phyloP scores from a whole-genome alignment of 2,797 vertebrate genomes.

The Clarias fuscus region DNA sequence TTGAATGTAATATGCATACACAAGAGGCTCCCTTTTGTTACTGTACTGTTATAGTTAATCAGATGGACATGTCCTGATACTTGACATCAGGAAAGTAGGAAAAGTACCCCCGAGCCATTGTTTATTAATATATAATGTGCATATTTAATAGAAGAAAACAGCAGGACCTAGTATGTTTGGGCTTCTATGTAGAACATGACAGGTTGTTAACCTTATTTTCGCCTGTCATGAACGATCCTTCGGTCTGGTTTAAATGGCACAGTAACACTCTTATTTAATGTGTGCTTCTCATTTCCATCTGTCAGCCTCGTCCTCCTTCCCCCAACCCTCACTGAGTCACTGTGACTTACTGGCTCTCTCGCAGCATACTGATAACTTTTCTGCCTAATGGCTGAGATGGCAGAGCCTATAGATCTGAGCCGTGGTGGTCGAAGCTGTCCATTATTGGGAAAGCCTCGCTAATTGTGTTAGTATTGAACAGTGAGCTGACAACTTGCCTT shows the following conservation, averaged over 20 bases:
- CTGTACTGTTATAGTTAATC: neutral
- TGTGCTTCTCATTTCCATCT: constrained; percentile 11
- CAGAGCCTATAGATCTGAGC: constrained; percentile 38
- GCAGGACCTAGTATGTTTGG: neutral
- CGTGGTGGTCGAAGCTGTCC: neutral
- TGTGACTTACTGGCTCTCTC: neutral
- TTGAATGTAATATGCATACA: neutral
- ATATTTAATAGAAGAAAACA: neutral
- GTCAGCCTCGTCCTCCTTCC: neutral
- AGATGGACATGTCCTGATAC: neutral
- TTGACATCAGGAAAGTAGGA: neutral
- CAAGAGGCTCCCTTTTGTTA: neutral
- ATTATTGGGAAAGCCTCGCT: constrained; percentile 44
- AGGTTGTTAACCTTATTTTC: neutral
- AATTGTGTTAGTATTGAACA: constrained; percentile 52
- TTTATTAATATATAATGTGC: neutral
- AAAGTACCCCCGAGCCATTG: neutral
- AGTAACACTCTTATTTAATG: constrained; percentile 3
- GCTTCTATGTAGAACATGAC: neutral
- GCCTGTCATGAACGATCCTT: constrained; percentile 16
- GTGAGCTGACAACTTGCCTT: constrained; percentile 29
- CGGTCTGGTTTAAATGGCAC: neutral
- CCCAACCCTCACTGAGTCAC: constrained; percentile 34
- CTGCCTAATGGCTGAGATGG: constrained; percentile 26
- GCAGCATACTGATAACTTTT: constrained; percentile 30